These are phyloP conservation scores for Pristionchus mayeri DNA, from an alignment of 2,888 invertebrate species.

Conservation along the genomic window DNA sequence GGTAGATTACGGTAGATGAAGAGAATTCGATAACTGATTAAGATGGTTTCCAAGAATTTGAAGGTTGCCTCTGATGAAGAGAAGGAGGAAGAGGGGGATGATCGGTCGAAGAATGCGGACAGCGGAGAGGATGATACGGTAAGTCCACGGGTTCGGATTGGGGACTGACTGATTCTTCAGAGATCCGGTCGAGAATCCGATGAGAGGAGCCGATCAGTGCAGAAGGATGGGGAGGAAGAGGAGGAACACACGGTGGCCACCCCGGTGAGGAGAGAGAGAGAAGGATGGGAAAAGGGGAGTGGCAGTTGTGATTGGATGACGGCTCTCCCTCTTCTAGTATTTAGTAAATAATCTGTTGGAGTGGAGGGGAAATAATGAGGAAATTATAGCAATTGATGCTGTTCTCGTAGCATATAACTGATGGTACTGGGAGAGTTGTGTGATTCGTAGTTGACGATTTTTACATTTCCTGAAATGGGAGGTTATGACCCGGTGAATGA, in stretches of 20 bases:
- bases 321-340: too few relatives aligned
- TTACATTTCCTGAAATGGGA: background rate
- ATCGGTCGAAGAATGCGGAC: background rate
- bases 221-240: background rate
- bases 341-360: too few relatives aligned
- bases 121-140: constrained; percentile 43
- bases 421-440: too few relatives aligned
- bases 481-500: background rate
- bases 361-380: too few relatives aligned
- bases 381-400: too few relatives aligned
- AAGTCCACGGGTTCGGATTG: background rate
- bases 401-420: too few relatives aligned
- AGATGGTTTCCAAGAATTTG: constrained; percentile 34
- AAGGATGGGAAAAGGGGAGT: background rate
- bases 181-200: constrained; percentile 4
- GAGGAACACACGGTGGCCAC: constrained; percentile 34
- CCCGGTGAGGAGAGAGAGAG: background rate
- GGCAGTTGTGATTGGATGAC: background rate
- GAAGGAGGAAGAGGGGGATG: constrained; percentile 8
- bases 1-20: background rate
- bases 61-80: background rate
- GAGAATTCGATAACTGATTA: background rate
- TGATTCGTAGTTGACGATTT: background rate
- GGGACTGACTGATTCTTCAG: background rate
- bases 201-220: background rate